Evolutionary conservation across 2,888 invertebrate species (phyloP), one percentile per base, ranked within the genome.

Genomic region (Pristionchus arcanus): DNA sequence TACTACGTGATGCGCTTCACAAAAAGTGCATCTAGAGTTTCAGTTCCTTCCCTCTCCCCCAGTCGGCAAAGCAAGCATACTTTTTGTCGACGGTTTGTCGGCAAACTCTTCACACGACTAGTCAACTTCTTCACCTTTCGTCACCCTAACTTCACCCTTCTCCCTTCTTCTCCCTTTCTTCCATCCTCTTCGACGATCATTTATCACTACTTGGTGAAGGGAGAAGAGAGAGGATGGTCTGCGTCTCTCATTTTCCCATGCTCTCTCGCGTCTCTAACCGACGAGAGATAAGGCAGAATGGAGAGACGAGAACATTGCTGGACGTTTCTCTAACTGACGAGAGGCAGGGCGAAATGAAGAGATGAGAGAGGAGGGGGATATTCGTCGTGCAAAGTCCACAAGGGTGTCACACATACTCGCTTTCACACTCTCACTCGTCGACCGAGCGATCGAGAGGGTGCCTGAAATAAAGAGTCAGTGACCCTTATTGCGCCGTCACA

Each of bases 381-480:
- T 81, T 42, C 42, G 74, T 34, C 49, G 81, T 15, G 49, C 81
- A 49, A 81, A 81, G 81, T 81, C 49, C 49, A 53, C 15, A n/a
- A n/a, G n/a, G n/a, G 81, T 81, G 37, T 42, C 74, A 77, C 63
- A n/a, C 63, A 63, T 63, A n/a, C 63, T n/a, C 63, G n/a, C n/a
- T n/a, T n/a, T n/a, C n/a, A n/a, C n/a, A n/a, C n/a, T n/a, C n/a
- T n/a, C n/a, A n/a, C n/a, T n/a, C n/a, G n/a, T n/a, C n/a, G n/a
- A n/a, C n/a, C n/a, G n/a, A n/a, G n/a, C n/a, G n/a, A n/a, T n/a
- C n/a, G n/a, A n/a, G n/a, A n/a, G n/a, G n/a, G n/a, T n/a, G n/a
- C n/a, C n/a, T n/a, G n/a, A n/a, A n/a, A n/a, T n/a, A n/a, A n/a
- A n/a, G n/a, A n/a, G n/a, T n/a, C n/a, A n/a, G n/a, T n/a, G n/a